A percentile compares a stretch with the other conserved stretches of the same genome.
phyloP scores from a whole-genome alignment of 2,113 vertebrate genomes.

The Condylura cristata region DNA sequence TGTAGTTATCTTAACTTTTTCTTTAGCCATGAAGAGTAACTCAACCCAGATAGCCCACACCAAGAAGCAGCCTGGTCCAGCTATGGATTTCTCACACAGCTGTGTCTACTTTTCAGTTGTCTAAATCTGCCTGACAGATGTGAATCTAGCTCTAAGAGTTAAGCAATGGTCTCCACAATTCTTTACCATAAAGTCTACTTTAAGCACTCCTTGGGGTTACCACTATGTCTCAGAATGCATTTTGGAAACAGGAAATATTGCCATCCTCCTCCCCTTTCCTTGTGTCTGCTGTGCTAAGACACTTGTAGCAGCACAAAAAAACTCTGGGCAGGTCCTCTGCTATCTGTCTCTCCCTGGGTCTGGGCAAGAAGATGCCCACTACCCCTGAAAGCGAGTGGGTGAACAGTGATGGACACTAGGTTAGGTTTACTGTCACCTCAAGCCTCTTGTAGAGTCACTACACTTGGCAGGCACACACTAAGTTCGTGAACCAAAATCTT shows the following conservation, averaged over 20 bases:
- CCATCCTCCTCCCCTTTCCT: not conserved
- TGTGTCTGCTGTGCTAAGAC: not conserved
- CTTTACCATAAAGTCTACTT: not conserved
- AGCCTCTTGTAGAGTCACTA: not conserved
- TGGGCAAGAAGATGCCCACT: not conserved
- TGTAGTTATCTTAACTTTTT: not conserved
- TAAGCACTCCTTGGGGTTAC: not conserved
- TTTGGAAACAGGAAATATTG: conserved; percentile 7
- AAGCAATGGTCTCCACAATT: not conserved
- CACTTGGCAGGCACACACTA: not conserved
- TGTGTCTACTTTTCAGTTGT: conserved; percentile 7
- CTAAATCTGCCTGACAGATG: conserved; percentile 22
- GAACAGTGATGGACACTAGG: not conserved
- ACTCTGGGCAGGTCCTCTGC: not conserved
- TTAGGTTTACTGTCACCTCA: not conserved
- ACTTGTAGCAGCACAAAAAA: not conserved
- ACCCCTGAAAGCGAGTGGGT: not conserved
- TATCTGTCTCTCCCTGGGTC: not conserved
- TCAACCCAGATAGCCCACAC: not conserved
- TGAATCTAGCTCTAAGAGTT: conserved; percentile 41
- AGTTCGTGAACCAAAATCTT: not conserved
- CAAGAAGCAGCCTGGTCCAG: not conserved
- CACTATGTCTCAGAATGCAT: conserved; percentile 1
- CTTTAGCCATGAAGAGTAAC: conserved; percentile 35
- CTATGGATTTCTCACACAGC: not conserved